Evolutionary conservation across 2,888 invertebrate genomes (phyloP), one percentile per base, ranked within the genome.

Genomic region (Coelogynopora nodosa): DNA sequence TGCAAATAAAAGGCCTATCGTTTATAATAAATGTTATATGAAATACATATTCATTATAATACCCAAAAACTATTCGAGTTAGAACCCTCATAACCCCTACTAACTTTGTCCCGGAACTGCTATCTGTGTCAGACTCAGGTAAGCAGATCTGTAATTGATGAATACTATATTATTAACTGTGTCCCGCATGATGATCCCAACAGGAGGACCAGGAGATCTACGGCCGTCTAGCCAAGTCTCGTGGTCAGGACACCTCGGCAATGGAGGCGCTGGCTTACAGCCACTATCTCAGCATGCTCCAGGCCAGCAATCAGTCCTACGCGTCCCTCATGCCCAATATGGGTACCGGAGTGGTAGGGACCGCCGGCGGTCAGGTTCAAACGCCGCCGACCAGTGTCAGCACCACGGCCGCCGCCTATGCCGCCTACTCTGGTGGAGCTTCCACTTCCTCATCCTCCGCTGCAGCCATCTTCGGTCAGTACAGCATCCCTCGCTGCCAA

Each of bases 341-440:
- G 49, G n/a, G n/a, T n/a, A 31, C 86, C 85, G 67, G 74, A 87
- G 10, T 85, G 84, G 0, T 29, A 82, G 82, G 5, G 82, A 67
- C 13, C 88, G 87, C 18, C 87, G 80, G n/a, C 29, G 31, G 81
- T 67, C 82, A 5, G 82, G 81, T 28, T n/a, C n/a, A n/a, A n/a
- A 82, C 67, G 80, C 82, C 67, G 84, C 28, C 28, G 30, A 0
- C 87, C 0, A 31, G 31, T 67, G 85, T 74, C 0, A 27, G 91
- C 84, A 90, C 92, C 67, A 89, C 91, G 49, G 49, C 90, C 88
- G 83, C 90, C 84, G 90, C 89, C 30, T 86, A 84, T 18, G 87
- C 84, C 18, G 87, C 88, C 74, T 31, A 86, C 80, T 84, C 74
- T 93, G 89, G 89, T 90, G 67, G 74, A 23, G 74, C 18, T 5